Evolutionary conservation across 2,888 invertebrate species (phyloP), one percentile per base, ranked within the genome.

Genomic region (Morpho achilles): DNA sequence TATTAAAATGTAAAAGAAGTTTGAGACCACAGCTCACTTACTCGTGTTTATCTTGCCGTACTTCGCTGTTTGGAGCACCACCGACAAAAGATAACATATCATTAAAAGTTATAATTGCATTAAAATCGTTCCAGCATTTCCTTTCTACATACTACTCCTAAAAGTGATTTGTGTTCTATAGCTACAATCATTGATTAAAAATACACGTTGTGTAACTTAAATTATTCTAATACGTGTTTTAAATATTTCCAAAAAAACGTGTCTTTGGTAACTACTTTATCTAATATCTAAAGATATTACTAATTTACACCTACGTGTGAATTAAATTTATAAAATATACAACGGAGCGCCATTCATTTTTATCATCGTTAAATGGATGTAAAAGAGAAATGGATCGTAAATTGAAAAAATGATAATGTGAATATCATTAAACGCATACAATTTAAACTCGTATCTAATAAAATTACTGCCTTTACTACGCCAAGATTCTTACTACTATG

Each of bases 21-120:
- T 88, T 85, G 90, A 90, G 90, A 90, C 90, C 90, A 90, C 90
- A 90, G 85, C 89, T 90, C 88, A 90, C 90, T 90, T 90, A 90
- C 90, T 87, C 82, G 76, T 79, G 77, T 87, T 78, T 82, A 88
- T 77, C 77, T 82, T 84, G 84, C 87, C 84, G 87, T 82, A 84
- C 86, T 77, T 82, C 88, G 88, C 89, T 90, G 90, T 89, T 84
- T 87, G 84, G 82, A 81, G 85, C 90, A 87, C 90, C 90, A 90
- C 90, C 90, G 90, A 90, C 90, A 90, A 90, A 88, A 90, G 86
- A 90, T 77, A 89, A 90, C 75, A 84, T 69, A 86, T 83, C 79
- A 74, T 88, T 87, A 88, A 81, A 68, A 68, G 63, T 67, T 66
- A 66, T 65, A 63, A 61, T 55, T 43, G 44, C 49, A 55, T 43